Conservation (phyloP, 2,797 vertebrate species). For the Esox lucius region DNA sequence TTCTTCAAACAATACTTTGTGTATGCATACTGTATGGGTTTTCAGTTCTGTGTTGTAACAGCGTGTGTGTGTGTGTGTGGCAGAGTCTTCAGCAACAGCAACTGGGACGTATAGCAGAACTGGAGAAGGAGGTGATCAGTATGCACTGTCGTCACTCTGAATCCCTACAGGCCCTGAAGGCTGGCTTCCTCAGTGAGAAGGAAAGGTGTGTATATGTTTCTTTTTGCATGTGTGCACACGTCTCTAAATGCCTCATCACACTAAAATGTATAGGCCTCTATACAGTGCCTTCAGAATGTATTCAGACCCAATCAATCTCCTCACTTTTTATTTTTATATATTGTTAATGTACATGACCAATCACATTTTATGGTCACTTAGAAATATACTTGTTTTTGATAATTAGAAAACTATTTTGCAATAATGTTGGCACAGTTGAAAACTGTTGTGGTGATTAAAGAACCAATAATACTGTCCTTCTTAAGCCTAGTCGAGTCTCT, state of each 20-base stretch:
- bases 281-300: too few relatives aligned
- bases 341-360: too few relatives aligned
- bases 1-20: not conserved
- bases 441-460: too few relatives aligned
- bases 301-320: too few relatives aligned
- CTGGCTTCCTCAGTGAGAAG: constrained; percentile 51
- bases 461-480: too few relatives aligned
- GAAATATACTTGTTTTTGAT: too few relatives aligned
- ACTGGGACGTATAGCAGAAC: constrained; percentile 42
- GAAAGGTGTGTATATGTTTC: constrained; percentile 2
- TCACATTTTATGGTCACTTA: too few relatives aligned
- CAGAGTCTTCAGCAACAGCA: constrained; percentile 53
- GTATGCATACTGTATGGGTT: not conserved
- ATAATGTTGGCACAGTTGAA: too few relatives aligned
- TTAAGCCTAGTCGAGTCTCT: too few relatives aligned
- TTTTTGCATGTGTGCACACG: not conserved
- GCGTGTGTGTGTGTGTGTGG: constrained; percentile 7
- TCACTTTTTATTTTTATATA: too few relatives aligned
- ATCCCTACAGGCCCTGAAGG: constrained; percentile 39
- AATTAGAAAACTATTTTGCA: too few relatives aligned
- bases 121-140: constrained; percentile 46
- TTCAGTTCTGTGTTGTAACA: not conserved
- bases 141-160: constrained; percentile 37
- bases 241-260: not conserved
- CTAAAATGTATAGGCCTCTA: too few relatives aligned